Percentiles rank a stretch among this genome's conserved stretches.
Conservation (phyloP, 2,113 vertebrate genomes). For the Lethenteron reissneri region DNA sequence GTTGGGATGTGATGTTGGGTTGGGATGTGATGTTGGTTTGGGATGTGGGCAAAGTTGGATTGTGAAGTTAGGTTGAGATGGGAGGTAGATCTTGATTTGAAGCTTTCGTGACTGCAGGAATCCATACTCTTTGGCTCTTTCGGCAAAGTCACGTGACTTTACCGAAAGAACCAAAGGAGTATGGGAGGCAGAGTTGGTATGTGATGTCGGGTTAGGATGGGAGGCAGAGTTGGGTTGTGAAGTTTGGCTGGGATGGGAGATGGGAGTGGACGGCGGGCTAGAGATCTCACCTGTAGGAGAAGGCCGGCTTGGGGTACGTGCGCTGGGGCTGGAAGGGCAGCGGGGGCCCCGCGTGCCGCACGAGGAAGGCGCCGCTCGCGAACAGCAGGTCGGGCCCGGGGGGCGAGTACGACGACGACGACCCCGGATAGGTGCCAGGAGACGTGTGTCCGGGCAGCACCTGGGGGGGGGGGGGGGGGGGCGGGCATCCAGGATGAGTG, state of each 20-base stretch:
- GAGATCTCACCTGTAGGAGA: constrained; percentile 69
- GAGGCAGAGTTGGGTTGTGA: neutral
- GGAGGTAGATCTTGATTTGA: too few species aligned
- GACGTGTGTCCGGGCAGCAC: too few species aligned
- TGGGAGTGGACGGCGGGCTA: neutral
- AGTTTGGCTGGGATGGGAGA: too few species aligned
- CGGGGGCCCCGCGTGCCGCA: too few species aligned
- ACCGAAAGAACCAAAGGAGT: neutral
- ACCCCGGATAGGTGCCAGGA: too few species aligned
- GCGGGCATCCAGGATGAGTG: too few species aligned
- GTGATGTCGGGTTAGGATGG: constrained; percentile 11
- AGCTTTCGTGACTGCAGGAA: too few species aligned
- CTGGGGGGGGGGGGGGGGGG: too few species aligned
- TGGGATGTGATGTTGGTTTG: neutral
- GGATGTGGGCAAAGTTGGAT: neutral
- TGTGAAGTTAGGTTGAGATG: neutral
- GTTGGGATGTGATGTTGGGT: neutral
- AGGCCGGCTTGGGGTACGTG: constrained; percentile 80
- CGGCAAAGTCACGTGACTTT: neutral
- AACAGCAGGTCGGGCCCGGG: too few species aligned
- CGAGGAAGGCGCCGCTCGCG: too few species aligned
- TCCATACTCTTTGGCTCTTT: neutral
- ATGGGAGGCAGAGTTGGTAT: neutral
- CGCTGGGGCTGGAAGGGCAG: constrained; percentile 16
- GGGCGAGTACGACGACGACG: too few species aligned